Evolutionary conservation across 2,888 invertebrate genomes (phyloP).

Genomic region (Hirtodrosophila confusa): DNA sequence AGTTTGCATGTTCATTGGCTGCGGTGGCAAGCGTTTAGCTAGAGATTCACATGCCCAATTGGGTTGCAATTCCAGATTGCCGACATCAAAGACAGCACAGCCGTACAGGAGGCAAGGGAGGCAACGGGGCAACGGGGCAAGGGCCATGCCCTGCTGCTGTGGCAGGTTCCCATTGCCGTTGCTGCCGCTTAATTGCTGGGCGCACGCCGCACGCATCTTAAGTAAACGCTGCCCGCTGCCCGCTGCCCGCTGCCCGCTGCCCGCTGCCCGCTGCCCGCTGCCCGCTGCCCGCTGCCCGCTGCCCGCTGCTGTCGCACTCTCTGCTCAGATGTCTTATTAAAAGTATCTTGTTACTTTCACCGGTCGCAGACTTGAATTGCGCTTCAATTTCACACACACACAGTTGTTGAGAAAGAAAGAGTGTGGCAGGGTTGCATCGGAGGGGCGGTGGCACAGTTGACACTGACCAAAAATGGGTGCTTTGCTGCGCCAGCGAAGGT

Average conservation of each 20-base stretch:
- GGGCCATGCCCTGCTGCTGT: constrained; percentile 5
- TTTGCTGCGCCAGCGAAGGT: constrained; percentile 35
- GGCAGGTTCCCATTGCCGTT: constrained; percentile 26
- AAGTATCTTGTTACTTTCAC: constrained; percentile 80
- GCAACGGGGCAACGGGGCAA: constrained; percentile 12
- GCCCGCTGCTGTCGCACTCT: not conserved
- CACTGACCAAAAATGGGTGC: constrained; percentile 55
- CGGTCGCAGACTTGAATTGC: constrained; percentile 73
- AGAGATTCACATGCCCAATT: constrained; percentile 10
- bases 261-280: constrained; percentile 3
- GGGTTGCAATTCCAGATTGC: not conserved
- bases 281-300: too few relatives aligned
- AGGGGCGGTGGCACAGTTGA: constrained; percentile 27
- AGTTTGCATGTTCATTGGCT: constrained; percentile 29
- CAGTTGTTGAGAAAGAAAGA: constrained; percentile 3
- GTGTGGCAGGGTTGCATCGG: not conserved
- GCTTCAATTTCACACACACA: constrained; percentile 72
- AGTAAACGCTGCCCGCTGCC: constrained; percentile 38
- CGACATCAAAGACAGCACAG: constrained; percentile 24
- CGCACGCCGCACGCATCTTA: constrained; percentile 69
- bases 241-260: too few relatives aligned
- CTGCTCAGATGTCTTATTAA: constrained; percentile 75
- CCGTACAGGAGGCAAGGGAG: not conserved
- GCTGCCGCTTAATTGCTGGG: constrained; percentile 52
- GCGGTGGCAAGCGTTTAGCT: constrained; percentile 1